Base-by-base conservation (phyloP, 2,888 invertebrate genomes). In the Rhamnusium bicolor region DNA sequence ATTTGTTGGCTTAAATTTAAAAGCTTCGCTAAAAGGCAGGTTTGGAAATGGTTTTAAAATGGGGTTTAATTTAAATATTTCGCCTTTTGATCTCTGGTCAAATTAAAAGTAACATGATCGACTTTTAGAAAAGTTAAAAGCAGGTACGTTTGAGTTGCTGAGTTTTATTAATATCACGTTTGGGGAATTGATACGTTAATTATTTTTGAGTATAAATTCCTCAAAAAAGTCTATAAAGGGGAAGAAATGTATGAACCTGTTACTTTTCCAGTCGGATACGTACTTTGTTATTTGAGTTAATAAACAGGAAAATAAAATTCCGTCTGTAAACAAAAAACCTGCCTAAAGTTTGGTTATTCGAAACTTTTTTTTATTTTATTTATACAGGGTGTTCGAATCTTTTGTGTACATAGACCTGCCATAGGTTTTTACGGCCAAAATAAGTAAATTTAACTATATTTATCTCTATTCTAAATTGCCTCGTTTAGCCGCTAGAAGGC, bases 61-160 rank as follows among this genome's bases (percentile, higher is more conserved):
- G 16, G 18, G 14, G 32, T 58, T 19, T 58, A 18, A 58, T 58
- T 56, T 58, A 58, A 58, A 40, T 58, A 32, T 32, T 58, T 12
- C 16, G 18, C 10, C 58, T 32, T 16, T 56, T 8, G 16, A 16
- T 27, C 32, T 16, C 32, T 19, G 58, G 32, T 40, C 18, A 32
- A 18, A 16, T 27, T 58, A 10, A 29, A 58, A 58, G 32, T 58
- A 32, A 16, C 58, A 32, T 8, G 8, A 5, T 32, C 32, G 58
- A 58, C 18, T 14, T 24, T 16, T 16, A 58, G 14, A 18, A 16
- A 0, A 2, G 8, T 14, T 58, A 32, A 18, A 29, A 18, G n/a
- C n/a, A n/a, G 29, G 58, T 16, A 16, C 10, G 16, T 16, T 14
- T 3, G 2, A 29, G 14, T 58, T 58, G 27, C 3, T 16, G 29